Evolutionary conservation across 2,797 vertebrate genomes (phyloP), one percentile per base, ranked within the genome.

Genomic region (Rhabdophis nuchalis): DNA sequence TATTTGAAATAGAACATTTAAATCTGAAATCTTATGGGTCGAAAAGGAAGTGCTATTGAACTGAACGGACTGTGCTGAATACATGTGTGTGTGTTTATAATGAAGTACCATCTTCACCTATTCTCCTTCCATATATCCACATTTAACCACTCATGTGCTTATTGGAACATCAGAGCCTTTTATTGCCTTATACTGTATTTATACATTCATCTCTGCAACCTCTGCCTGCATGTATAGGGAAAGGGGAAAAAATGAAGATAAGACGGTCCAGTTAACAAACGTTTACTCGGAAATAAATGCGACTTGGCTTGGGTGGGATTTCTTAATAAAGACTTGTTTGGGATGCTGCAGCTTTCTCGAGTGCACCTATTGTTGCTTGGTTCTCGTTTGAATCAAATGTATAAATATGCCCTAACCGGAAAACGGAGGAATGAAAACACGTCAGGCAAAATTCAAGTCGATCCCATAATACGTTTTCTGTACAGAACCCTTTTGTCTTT

Each of bases 381-480:
- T 46, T 36, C 27, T 86, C 54, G 50, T 54, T 53, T 68, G 11
- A 64, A 12, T 25, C 57, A 36, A 61, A 61, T 20, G 27, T 50
- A 53, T 85, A 36, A 13, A 36, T 56, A 16, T 85, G 72, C 77
- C 87, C 91, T 87, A 6, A 41, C 91, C 32, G 27, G 53, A 88
- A 52, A 46, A 41, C 90, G 36, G 90, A 53, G 50, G 92, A 86
- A 13, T 61, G 54, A 91, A 87, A 94, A 60, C 91, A 56, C 1
- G 5, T 27, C 41, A 9, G 6, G 89, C 94, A 92, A 68, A 54
- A 10, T 11, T 90, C 89, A 82, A 85, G 89, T 27, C 85, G 5
- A 18, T 0, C 72, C 90, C 90, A 29, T 90, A 86, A 85, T 46
- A 58, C 16, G 9, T 92, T 89, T 86, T 54, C 57, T 68, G 14